These are phyloP conservation scores for Marasmarcha lunaedactyla DNA, from an alignment of 2,888 invertebrate genomes.

Conservation along the genomic window DNA sequence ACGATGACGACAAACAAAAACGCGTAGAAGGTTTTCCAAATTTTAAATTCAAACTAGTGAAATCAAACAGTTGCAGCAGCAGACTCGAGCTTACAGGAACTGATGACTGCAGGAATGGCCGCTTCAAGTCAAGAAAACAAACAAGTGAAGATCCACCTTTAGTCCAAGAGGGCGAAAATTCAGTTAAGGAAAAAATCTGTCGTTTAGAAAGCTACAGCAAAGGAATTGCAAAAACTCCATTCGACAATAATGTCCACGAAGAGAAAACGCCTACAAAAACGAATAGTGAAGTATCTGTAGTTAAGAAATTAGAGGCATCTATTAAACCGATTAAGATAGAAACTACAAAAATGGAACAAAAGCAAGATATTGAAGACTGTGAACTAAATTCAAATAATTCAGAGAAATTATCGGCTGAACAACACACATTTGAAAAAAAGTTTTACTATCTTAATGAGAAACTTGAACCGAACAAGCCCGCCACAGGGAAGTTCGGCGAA, in stretches of 20 bases:
- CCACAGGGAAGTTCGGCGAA: conserved; percentile 77
- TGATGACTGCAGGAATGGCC: conserved; percentile 61
- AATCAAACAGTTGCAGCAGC: conserved; percentile 89
- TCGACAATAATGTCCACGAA: conserved; percentile 43
- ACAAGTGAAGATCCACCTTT: conserved; percentile 55
- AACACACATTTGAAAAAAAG: conserved; percentile 65
- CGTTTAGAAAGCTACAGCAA: conserved; percentile 62
- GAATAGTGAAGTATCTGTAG: not conserved
- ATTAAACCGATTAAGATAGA: conserved; percentile 14
- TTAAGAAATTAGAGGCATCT: not conserved
- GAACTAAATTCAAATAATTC: conserved; percentile 22
- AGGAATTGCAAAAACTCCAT: conserved; percentile 54
- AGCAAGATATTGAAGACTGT: conserved; percentile 20
- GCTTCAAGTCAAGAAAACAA: conserved; percentile 50
- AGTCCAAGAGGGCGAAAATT: conserved; percentile 54
- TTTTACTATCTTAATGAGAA: conserved; percentile 73
- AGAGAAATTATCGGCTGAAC: conserved; percentile 32
- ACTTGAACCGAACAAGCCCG: conserved; percentile 63
- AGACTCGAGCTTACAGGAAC: conserved; percentile 83
- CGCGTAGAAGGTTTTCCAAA: conserved; percentile 67
- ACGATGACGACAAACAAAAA: conserved; percentile 34
- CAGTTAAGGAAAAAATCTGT: conserved; percentile 63
- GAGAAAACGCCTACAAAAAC: conserved; percentile 25
- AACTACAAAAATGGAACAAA: conserved; percentile 18
- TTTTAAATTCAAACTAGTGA: conserved; percentile 84